Conservation (phyloP, 2,797 vertebrate species). For the Capromys pilorides region DNA sequence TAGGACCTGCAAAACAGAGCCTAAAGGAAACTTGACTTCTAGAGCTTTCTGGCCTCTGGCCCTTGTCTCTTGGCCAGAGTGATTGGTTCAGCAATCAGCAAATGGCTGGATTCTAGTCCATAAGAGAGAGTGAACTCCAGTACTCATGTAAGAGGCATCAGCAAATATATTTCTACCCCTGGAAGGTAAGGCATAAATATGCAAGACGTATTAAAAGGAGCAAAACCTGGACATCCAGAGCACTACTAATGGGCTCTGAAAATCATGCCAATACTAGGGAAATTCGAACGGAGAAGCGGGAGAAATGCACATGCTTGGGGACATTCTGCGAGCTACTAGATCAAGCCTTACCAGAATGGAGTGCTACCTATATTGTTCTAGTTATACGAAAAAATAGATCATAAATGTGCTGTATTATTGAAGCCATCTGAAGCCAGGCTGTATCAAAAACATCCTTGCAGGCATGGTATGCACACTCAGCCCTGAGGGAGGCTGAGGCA, state of each 20-base stretch:
- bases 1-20: not conserved
- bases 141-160: not conserved
- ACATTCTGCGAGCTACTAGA: not conserved
- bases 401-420: not conserved
- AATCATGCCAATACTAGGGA: not conserved
- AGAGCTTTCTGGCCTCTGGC: slow-evolving; percentile 1
- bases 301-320: not conserved
- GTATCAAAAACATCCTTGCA: not conserved
- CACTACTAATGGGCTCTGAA: not conserved
- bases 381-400: not conserved
- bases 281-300: not conserved
- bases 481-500: not conserved
- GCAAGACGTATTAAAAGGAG: not conserved
- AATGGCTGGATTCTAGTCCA: not conserved
- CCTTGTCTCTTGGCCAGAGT: not conserved
- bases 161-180: not conserved
- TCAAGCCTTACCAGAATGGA: not conserved
- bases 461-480: not conserved
- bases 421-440: not conserved
- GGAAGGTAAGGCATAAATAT: not conserved
- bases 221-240: not conserved
- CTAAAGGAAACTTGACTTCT: not conserved
- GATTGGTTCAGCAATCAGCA: not conserved
- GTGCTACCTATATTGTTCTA: not conserved
- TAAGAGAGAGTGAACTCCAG: not conserved